Evolutionary conservation across 2,797 vertebrate genomes (phyloP).

Genomic region (Zenarchopterus dispar): DNA sequence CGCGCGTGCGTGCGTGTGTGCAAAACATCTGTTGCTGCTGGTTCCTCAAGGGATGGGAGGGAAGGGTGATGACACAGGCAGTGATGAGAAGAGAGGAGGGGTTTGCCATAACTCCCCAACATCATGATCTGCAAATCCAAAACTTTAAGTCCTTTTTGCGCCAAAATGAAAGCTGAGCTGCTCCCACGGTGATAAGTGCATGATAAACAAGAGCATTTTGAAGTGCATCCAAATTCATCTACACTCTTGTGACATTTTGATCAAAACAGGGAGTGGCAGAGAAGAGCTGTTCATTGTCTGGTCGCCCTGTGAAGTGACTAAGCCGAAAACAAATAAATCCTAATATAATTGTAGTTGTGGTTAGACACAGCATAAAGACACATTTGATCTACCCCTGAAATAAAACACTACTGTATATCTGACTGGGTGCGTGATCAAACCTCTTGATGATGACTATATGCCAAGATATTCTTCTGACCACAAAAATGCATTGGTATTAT

Average conservation of each 20-base stretch:
- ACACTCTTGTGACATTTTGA: conserved; percentile 39
- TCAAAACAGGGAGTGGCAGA: conserved; percentile 67
- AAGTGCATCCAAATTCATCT: conserved; percentile 53
- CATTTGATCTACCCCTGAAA: conserved; percentile 77
- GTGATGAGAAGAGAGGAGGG: conserved; percentile 51
- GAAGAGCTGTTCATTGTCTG: conserved; percentile 59
- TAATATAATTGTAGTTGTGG: conserved; percentile 72
- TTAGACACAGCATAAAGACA: conserved; percentile 69
- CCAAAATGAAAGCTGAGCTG: conserved; percentile 29
- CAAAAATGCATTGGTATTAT: conserved; percentile 46
- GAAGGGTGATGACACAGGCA: conserved; percentile 41
- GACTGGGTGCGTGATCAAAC: conserved; percentile 69
- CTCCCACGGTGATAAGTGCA: conserved; percentile 29
- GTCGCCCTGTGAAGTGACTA: conserved; percentile 56
- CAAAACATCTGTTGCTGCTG: conserved; percentile 34
- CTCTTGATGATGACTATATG: conserved; percentile 50
- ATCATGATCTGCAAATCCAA: conserved; percentile 24
- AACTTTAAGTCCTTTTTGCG: conserved; percentile 19
- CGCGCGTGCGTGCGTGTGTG: background rate
- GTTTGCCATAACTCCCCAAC: conserved; percentile 26
- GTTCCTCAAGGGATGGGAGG: conserved; percentile 41
- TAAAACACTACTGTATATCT: conserved; percentile 77
- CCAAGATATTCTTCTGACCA: conserved; percentile 62
- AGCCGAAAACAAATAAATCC: conserved; percentile 76
- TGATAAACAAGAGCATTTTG: conserved; percentile 30